These are phyloP conservation scores for Pilophorus perplexus DNA, from an alignment of 2,888 invertebrate species.

Conservation along the genomic window DNA sequence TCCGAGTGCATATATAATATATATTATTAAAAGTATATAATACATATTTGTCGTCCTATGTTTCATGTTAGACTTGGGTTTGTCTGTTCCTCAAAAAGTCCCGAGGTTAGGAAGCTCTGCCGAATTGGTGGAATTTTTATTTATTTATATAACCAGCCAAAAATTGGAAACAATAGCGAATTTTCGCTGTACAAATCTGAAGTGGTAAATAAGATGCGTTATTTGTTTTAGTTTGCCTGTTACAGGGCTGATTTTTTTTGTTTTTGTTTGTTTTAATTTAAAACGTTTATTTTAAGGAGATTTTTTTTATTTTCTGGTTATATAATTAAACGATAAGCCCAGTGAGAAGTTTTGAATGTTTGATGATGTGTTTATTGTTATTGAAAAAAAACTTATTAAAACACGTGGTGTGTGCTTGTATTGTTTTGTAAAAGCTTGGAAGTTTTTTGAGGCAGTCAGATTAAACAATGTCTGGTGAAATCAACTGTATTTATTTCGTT, in stretches of 20 bases:
- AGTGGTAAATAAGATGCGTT: too few relatives aligned
- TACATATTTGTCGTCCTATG: conserved; percentile 45
- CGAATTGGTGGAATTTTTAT: conserved; percentile 19
- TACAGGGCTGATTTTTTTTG: too few relatives aligned
- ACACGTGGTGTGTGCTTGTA: conserved; percentile 50
- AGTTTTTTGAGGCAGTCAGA: conserved; percentile 71
- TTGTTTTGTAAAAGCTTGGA: conserved; percentile 67
- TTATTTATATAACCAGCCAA: conserved; percentile 35
- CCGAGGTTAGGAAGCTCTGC: conserved; percentile 30
- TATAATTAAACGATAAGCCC: conserved; percentile 44
- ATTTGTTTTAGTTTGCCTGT: too few relatives aligned
- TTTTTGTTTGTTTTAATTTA: not conserved
- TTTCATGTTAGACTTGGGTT: conserved; percentile 44
- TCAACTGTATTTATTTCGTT: conserved; percentile 1
- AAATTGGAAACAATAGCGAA: conserved; percentile 36
- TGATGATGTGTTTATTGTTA: conserved; percentile 44
- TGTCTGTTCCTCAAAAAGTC: conserved; percentile 44
- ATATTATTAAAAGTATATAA: conserved; percentile 34
- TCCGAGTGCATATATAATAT: conserved; percentile 42
- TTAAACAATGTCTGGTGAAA: conserved; percentile 60
- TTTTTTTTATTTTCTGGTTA: conserved; percentile 45
- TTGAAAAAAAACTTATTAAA: conserved; percentile 35
- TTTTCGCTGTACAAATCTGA: too few relatives aligned
- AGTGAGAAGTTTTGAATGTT: conserved; percentile 46
- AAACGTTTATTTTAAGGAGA: conserved; percentile 2